These are phyloP conservation scores for Dipodomys ordii DNA, from an alignment of 2,113 vertebrate species.

Conservation along the genomic window DNA sequence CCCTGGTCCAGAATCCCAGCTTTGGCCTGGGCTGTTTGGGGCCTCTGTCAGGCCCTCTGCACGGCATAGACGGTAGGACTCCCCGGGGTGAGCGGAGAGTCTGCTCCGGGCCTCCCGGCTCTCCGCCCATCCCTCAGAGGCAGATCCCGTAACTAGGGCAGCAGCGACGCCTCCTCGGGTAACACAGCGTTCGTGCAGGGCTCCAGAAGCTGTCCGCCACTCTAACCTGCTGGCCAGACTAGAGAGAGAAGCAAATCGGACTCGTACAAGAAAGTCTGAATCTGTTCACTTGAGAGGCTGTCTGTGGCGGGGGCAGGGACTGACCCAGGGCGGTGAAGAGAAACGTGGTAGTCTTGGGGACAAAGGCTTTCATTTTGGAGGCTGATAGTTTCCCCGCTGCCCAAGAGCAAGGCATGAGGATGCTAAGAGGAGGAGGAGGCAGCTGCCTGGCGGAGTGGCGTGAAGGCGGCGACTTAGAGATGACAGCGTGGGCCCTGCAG, in stretches of 20 bases:
- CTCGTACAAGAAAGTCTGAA: not conserved
- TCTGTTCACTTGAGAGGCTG: not conserved
- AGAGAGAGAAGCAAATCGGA: not conserved
- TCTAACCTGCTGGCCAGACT: not conserved
- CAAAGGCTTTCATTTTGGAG: not conserved
- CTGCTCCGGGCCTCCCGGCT: fast-evolving
- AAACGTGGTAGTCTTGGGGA: not conserved
- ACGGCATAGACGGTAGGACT: no score
- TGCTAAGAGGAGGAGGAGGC: no score
- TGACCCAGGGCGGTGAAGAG: not conserved
- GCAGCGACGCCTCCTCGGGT: fast-evolving
- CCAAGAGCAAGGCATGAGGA: no score
- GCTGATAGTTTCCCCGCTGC: not conserved
- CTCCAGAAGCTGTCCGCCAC: not conserved
- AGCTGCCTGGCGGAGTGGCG: fast-evolving
- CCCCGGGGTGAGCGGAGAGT: fast-evolving
- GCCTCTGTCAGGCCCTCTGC: no score
- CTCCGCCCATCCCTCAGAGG: not conserved
- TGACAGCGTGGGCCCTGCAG: fast-evolving
- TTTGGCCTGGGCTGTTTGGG: not conserved
- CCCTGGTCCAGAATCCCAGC: not conserved
- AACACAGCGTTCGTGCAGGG: not conserved
- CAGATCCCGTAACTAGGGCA: fast-evolving
- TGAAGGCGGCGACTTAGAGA: fast-evolving
- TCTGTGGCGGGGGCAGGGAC: not conserved